Base-by-base conservation (phyloP, 2,888 invertebrate genomes). In the Sturmia bella region DNA sequence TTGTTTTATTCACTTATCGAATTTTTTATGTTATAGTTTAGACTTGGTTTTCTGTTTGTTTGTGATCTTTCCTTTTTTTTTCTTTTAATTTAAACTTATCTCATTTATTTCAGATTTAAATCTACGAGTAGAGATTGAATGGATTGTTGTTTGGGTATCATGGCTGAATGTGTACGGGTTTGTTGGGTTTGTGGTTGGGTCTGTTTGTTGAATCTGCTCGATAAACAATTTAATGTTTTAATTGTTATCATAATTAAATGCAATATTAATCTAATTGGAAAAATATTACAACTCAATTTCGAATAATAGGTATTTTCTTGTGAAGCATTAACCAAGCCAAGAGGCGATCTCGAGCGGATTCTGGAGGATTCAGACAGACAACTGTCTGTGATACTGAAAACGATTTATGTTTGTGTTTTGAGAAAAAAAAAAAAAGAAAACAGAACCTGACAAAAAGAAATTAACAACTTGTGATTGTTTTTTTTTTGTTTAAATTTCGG, bases 11-110 rank as follows among this genome's bases (percentile, higher is more conserved):
- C 7, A 72, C 45, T 72, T 78, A 78, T 74, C 52, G 74, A n/a
- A 32, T 66, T 59, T 59, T 52, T 57, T 56, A 59, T 61, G 7
- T 45, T 63, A 68, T 75, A 66, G 57, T 75, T 75, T 39, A 56
- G 27, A 52, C 7, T 27, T 63, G 12, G 50, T 50, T 24, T 27
- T 59, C 4, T 37, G 11, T 48, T 72, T 59, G 54, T 73, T 61
- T 59, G 68, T 59, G 59, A 72, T 64, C 73, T 79, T 73, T 61
- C 68, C 59, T 68, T 54, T 74, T 64, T 64, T 79, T 79, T 73
- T 61, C 68, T 52, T 68, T 54, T 74, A 48, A 68, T 59, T 68
- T 68, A 32, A 63, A 59, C 52, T 72, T 74, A 41, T 27, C 21
- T 56, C 43, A 54, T 50, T 32, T 37, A 72, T 50, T 68, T 59